Conservation (phyloP, 2,797 vertebrate genomes). For the Thalassophryne amazonica region DNA sequence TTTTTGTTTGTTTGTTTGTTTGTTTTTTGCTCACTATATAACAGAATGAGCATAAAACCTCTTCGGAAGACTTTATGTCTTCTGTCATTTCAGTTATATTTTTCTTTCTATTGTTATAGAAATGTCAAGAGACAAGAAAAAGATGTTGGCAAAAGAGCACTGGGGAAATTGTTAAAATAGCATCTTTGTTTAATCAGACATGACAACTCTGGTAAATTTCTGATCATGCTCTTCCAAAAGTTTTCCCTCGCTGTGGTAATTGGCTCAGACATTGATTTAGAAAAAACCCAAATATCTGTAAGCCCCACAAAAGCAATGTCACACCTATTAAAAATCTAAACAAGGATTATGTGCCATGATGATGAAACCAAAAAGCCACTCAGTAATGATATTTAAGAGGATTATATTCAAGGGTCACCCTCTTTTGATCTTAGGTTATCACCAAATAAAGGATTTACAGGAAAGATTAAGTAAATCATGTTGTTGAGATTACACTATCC, state of each 20-base stretch:
- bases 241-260: constrained; percentile 13
- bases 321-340: constrained; percentile 60
- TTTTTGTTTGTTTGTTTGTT: too few species aligned
- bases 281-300: constrained; percentile 18
- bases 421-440: constrained; percentile 23
- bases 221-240: constrained; percentile 12
- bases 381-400: constrained; percentile 49
- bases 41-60: too few species aligned
- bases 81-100: too few species aligned
- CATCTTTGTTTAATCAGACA: background rate
- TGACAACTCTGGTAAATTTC: background rate
- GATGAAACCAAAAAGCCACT: constrained; percentile 37
- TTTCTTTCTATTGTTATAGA: too few species aligned
- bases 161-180: background rate
- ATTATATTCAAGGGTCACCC: constrained; percentile 43
- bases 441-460: constrained; percentile 23
- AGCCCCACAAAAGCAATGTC: constrained; percentile 43
- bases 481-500: background rate
- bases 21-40: too few species aligned
- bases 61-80: too few species aligned
- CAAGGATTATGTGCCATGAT: constrained; percentile 48
- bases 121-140: too few species aligned
- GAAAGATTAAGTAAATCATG: background rate
- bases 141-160: too few species aligned
- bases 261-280: constrained; percentile 35